Evolutionary conservation across 2,113 vertebrate genomes (phyloP), one percentile per base, ranked within the genome.

Genomic region (Donacobius atricapilla): DNA sequence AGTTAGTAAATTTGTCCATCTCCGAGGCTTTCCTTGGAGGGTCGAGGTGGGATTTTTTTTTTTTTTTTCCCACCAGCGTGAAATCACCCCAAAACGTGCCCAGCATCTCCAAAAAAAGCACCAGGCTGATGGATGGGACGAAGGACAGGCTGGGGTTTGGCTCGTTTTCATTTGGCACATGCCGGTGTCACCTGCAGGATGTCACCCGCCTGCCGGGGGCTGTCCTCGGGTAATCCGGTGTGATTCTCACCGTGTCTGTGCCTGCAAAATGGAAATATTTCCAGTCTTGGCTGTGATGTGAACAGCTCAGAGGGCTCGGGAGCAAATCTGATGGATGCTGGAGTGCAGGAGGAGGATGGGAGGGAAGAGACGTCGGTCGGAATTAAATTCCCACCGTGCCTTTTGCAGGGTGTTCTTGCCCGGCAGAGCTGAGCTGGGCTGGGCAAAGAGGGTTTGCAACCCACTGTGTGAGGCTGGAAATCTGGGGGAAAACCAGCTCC

Each of bases 281-380:
- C 94, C 65, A 54, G 82, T 83, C 82, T 63, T 47, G 61, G 94
- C 84, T 87, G 96, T 7, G 95, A 87, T 82, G 93, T 84, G 78
- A 95, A 51, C 91, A 75, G 91, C 92, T 87, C 77, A 80, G 95
- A 95, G 48, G 90, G 83, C 83, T 92, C 30, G 30, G 94, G 94
- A 95, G 85, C 70, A 71, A 83, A 96, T 54, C 39, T 9, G 6
- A 28, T 10, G 45, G 63, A 45, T 19, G 37, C 69, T 1, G 77
- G 51, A 30, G 44, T 7, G 25, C 69, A 89, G 47, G 70, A 75
- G 65, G 92, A 96, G 64, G 70, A 79, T 15, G 56, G 83, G 70
- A 79, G 83, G 86, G 75, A 82, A 90, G 73, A 64, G 88, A 54
- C 2, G 2, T 10, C 69, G 13, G 73, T 3, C 0, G 16, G 79